Evolutionary conservation across 2,113 vertebrate genomes (phyloP).

Genomic region (Onychostruthus taczanowskii): DNA sequence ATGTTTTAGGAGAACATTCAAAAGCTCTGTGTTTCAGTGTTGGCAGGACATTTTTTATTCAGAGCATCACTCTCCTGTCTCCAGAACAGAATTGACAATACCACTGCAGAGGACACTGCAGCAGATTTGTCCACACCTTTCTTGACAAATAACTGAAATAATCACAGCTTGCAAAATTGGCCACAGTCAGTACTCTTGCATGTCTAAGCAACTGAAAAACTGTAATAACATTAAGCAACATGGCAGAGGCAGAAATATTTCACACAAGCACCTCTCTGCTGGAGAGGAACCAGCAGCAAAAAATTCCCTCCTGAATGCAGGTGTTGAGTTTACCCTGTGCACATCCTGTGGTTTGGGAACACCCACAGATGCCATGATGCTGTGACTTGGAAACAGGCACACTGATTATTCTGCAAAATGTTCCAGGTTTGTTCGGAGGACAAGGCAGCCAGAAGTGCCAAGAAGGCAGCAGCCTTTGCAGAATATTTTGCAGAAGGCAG

Average conservation of each 20-base stretch:
- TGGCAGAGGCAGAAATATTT: constrained; percentile 28
- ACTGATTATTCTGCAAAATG: neutral
- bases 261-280: neutral
- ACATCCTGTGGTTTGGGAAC: neutral
- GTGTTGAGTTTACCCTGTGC: neutral
- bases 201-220: constrained; percentile 68
- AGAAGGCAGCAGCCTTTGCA: neutral
- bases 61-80: neutral
- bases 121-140: constrained; percentile 7
- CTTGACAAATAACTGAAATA: constrained; percentile 80
- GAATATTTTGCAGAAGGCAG: neutral
- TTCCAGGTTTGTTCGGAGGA: neutral
- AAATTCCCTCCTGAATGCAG: neutral
- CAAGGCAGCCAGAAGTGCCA: neutral
- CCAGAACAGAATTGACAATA: neutral
- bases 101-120: constrained; percentile 39
- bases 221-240: constrained; percentile 70
- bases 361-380: neutral
- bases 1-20: neutral
- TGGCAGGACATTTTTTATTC: neutral
- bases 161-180: constrained; percentile 72
- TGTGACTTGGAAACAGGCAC: neutral
- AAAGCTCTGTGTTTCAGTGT: neutral
- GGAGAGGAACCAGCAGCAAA: constrained; percentile 14
- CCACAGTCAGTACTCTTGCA: constrained; percentile 66